A percentile compares a stretch with the other conserved stretches of the same genome.
phyloP scores from a whole-genome alignment of 2,797 vertebrate species.

The Centropyge bicolor region DNA sequence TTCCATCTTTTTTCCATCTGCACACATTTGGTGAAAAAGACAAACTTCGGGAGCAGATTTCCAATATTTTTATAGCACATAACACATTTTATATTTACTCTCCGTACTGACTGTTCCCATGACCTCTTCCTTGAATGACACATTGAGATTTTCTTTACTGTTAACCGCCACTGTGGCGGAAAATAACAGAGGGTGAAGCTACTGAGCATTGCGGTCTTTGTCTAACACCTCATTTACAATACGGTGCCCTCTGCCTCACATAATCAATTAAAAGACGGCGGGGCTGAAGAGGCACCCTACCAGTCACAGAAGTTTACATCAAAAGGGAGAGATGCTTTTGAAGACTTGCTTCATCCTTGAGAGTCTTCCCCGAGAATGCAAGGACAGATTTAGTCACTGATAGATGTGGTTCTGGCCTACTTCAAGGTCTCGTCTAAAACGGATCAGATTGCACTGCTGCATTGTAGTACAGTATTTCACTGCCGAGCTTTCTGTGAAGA shows the following conservation, averaged over 20 bases:
- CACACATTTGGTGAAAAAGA: too few relatives aligned
- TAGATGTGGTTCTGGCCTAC: constrained; percentile 85
- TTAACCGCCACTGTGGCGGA: constrained; percentile 59
- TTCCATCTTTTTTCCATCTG: too few relatives aligned
- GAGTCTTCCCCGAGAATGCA: constrained; percentile 81
- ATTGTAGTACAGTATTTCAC: constrained; percentile 72
- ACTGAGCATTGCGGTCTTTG: constrained; percentile 74
- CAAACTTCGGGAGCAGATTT: neutral
- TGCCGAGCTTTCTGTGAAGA: constrained; percentile 40
- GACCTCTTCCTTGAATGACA: constrained; percentile 62
- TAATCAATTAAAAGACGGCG: constrained; percentile 86
- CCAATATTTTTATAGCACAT: neutral
- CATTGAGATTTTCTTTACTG: constrained; percentile 54
- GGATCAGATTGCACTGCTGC: constrained; percentile 77
- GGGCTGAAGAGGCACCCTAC: constrained; percentile 76
- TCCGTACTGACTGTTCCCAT: constrained; percentile 58
- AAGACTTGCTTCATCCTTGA: constrained; percentile 86
- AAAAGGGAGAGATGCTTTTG: constrained; percentile 86
- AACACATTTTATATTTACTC: constrained; percentile 14
- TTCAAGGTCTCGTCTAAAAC: constrained; percentile 81
- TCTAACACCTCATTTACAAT: constrained; percentile 87
- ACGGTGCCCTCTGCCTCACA: constrained; percentile 83
- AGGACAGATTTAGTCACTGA: constrained; percentile 85
- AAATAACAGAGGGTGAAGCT: constrained; percentile 69
- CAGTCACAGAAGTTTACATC: constrained; percentile 86